Evolutionary conservation across 1,140 invertebrate genomes (phyloP).

Genomic region (Rhopalosiphum padi): DNA sequence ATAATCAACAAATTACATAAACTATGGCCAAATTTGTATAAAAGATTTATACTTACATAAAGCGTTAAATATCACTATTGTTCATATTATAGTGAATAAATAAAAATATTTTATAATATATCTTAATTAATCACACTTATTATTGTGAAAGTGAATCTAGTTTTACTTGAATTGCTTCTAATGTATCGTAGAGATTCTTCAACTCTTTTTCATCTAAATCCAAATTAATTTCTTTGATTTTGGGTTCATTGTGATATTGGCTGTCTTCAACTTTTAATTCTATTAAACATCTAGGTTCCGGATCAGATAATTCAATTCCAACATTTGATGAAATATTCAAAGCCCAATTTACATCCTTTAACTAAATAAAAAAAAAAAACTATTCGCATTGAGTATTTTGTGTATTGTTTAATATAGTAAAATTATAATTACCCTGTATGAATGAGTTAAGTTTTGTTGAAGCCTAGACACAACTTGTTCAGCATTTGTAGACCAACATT

Average conservation of each 20-base stretch:
- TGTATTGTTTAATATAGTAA: neutral
- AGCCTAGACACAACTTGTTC: slow-evolving; percentile 40
- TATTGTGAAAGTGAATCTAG: neutral
- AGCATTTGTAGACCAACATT: slow-evolving; percentile 41
- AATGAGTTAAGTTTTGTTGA: slow-evolving; percentile 42
- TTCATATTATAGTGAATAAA: neutral
- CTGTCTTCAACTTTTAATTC: slow-evolving; percentile 49
- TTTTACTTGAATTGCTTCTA: slow-evolving; percentile 42
- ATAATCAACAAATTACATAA: neutral
- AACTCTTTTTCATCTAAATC: slow-evolving; percentile 21
- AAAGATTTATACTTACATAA: neutral
- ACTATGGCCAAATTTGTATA: neutral
- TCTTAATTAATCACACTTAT: neutral
- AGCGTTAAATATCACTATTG: neutral
- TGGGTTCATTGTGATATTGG: neutral
- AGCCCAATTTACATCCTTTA: slow-evolving; percentile 52
- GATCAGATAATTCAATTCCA: slow-evolving; percentile 28
- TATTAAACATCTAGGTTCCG: slow-evolving; percentile 40
- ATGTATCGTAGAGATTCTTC: slow-evolving; percentile 8
- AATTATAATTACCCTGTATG: slow-evolving; percentile 33
- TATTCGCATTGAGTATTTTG: neutral
- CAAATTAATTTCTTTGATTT: slow-evolving; percentile 34
- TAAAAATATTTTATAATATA: neutral
- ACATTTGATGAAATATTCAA: slow-evolving; percentile 47
- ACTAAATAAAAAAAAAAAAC: slow-evolving; percentile 37